Conservation (phyloP, 2,888 invertebrate species). For the Nephrotoma guestfalica region DNA sequence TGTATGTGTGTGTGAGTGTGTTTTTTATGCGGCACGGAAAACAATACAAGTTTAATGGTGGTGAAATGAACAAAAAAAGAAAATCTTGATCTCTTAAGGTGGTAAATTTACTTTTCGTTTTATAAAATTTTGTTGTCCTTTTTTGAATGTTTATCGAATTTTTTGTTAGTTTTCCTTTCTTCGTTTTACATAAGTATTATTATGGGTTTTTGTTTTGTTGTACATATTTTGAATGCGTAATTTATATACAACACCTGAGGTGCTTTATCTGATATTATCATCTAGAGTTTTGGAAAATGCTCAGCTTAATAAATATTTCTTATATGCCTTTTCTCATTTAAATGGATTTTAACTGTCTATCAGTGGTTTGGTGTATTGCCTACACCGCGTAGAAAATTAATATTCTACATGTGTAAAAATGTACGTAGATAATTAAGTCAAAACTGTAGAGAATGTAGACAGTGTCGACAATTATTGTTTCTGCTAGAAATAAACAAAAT, state of each 20-base stretch:
- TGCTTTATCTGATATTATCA: background rate
- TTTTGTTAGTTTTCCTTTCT: background rate
- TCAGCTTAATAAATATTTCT: background rate
- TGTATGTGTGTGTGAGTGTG: background rate
- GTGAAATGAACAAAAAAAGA: background rate
- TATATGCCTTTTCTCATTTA: no score
- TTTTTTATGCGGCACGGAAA: no score
- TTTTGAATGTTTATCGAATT: background rate
- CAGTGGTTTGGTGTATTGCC: no score
- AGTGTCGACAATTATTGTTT: no score
- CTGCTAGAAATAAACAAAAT: no score
- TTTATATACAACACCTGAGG: background rate
- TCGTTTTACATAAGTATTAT: background rate
- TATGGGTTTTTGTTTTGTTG: background rate
- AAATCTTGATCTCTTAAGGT: background rate
- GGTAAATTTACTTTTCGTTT: background rate
- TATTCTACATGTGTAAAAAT: no score
- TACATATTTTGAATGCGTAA: background rate
- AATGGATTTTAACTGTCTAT: no score
- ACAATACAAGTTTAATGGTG: background rate
- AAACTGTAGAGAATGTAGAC: no score
- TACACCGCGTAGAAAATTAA: no score
- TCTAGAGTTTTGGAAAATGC: background rate
- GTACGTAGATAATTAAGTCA: no score
- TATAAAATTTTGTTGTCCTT: background rate